Evolutionary conservation across 2,113 vertebrate genomes (phyloP).

Genomic region (Spheniscus mendiculus): DNA sequence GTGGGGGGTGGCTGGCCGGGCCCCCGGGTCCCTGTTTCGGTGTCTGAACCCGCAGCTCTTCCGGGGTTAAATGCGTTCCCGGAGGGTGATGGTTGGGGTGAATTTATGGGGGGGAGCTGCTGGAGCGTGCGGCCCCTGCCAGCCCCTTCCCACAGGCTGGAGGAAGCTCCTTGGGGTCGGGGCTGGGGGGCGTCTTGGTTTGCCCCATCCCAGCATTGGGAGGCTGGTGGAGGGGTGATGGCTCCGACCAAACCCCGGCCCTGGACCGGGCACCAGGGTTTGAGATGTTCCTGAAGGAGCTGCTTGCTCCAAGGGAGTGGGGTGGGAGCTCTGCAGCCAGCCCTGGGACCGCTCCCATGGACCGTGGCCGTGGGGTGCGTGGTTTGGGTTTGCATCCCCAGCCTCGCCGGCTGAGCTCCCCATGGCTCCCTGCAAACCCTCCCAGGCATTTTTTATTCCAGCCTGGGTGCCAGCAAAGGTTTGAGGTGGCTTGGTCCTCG

Average conservation of each 20-base stretch:
- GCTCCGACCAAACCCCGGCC: background rate
- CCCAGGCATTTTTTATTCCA: background rate
- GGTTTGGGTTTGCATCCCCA: background rate
- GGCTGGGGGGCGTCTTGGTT: background rate
- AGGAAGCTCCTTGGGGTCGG: background rate
- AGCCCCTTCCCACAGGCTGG: background rate
- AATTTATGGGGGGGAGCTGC: no score
- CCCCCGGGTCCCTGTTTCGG: fast-evolving
- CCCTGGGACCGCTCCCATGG: background rate
- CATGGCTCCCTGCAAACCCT: background rate
- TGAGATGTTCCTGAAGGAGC: background rate
- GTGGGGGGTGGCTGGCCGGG: background rate
- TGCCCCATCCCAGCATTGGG: background rate
- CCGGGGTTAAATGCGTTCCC: no score
- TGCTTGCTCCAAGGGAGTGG: fast-evolving
- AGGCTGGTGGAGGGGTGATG: no score
- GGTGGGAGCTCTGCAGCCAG: background rate
- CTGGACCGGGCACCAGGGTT: fast-evolving
- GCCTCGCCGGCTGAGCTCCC: background rate
- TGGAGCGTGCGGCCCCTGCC: background rate
- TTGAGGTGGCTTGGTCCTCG: background rate
- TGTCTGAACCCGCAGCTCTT: background rate
- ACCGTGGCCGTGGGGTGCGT: fast-evolving
- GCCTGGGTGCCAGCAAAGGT: no score
- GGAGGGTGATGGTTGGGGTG: no score